A percentile compares a stretch with the other conserved stretches of the same genome.
Conservation (phyloP, 2,113 vertebrate genomes). For the Lichenostomus cassidix region DNA sequence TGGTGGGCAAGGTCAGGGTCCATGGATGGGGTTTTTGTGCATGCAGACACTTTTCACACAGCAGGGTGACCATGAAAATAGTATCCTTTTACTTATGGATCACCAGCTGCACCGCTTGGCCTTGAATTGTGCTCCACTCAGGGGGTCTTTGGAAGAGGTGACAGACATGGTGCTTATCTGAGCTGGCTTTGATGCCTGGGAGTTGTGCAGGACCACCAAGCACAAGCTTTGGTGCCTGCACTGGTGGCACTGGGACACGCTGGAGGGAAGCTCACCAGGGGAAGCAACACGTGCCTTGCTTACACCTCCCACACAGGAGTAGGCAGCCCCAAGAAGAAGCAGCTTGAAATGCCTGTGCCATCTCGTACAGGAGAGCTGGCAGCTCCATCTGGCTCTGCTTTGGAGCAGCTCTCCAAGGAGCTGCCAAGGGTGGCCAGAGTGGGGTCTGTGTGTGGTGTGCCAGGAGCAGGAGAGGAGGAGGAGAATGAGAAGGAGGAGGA, state of each 20-base stretch:
- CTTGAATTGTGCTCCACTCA: neutral
- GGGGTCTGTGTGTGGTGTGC: neutral
- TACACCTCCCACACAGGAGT: neutral
- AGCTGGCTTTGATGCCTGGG: neutral
- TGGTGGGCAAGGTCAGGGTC: neutral
- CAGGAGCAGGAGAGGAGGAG: neutral
- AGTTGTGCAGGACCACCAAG: neutral
- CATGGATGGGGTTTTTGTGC: rapidly evolving
- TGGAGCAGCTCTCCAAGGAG: neutral
- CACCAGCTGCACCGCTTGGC: rapidly evolving
- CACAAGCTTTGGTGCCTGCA: rapidly evolving
- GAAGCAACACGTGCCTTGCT: neutral
- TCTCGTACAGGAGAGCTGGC: neutral
- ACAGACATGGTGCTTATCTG: neutral
- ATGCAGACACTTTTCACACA: rapidly evolving
- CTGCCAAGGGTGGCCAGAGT: rapidly evolving
- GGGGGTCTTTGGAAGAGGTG: neutral
- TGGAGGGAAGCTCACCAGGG: neutral
- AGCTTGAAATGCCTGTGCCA: neutral
- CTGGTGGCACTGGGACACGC: neutral
- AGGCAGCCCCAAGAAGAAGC: conserved; percentile 23
- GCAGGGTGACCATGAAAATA: neutral
- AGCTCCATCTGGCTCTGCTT: conserved; percentile 25
- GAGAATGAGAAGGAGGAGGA: neutral
- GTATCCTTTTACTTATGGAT: neutral